phyloP scores from a whole-genome alignment of 2,888 invertebrate genomes.

The Aradus depressus region DNA sequence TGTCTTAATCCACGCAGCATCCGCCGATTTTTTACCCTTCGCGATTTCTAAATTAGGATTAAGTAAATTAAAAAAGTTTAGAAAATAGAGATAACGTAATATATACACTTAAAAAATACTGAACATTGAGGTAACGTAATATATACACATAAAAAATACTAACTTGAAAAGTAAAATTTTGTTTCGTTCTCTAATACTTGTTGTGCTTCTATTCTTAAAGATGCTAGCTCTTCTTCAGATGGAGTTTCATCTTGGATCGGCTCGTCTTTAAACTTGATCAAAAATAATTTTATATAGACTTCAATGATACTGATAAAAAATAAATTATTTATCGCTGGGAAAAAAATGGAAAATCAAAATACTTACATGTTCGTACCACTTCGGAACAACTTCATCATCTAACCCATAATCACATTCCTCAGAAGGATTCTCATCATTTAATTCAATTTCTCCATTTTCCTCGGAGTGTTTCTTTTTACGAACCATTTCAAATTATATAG shows the following conservation, averaged over 20 bases:
- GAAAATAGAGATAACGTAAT: constrained; percentile 1
- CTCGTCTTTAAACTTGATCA: constrained; percentile 42
- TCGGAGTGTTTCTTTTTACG: too few species aligned
- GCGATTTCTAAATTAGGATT: too few species aligned
- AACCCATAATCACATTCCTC: constrained; percentile 31
- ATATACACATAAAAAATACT: constrained; percentile 31
- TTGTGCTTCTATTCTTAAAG: constrained; percentile 53
- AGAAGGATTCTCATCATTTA: constrained; percentile 41
- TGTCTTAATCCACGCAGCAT: constrained; percentile 65
- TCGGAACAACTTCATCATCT: constrained; percentile 39
- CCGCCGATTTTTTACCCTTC: constrained; percentile 40
- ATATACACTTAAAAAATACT: neutral
- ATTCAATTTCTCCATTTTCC: constrained; percentile 42
- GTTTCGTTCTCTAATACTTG: constrained; percentile 54
- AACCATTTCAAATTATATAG: too few species aligned
- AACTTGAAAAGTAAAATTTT: constrained; percentile 50
- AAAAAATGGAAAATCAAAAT: constrained; percentile 14
- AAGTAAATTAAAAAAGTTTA: neutral
- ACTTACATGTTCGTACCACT: constrained; percentile 54
- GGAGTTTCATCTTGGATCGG: constrained; percentile 37
- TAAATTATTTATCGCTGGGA: neutral
- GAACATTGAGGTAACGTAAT: neutral
- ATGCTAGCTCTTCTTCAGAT: constrained; percentile 44
- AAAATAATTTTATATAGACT: constrained; percentile 4
- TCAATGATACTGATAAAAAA: constrained; percentile 12